Evolutionary conservation across 2,113 vertebrate genomes (phyloP).

Genomic region (Sinocyclocheilus anshuiensis): DNA sequence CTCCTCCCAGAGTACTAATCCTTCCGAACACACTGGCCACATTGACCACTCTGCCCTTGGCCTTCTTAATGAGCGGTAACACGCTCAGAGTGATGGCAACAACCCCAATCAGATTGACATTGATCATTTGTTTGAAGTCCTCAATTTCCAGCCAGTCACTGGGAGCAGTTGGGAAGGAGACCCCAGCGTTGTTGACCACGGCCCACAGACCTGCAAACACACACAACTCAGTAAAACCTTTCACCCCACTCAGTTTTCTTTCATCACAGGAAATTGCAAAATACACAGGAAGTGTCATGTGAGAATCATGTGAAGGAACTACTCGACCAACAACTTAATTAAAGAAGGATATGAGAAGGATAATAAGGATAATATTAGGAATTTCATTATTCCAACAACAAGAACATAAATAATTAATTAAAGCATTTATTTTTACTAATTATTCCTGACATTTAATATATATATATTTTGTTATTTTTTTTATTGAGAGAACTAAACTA

Average conservation of each 20-base stretch:
- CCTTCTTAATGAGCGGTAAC: slow-evolving; percentile 77
- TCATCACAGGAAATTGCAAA: background rate
- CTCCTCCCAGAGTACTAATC: slow-evolving; percentile 68
- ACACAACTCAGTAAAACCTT: background rate
- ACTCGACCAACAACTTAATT: background rate
- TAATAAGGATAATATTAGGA: background rate
- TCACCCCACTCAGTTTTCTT: background rate
- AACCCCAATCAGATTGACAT: slow-evolving; percentile 77
- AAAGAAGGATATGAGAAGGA: background rate
- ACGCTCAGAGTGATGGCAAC: slow-evolving; percentile 79
- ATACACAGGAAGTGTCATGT: background rate
- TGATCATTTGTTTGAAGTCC: slow-evolving; percentile 75
- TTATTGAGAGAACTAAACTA: no score
- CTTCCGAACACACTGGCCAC: slow-evolving; percentile 79
- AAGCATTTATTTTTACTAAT: background rate
- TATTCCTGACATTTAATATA: background rate
- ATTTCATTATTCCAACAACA: background rate
- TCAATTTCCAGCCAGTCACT: slow-evolving; percentile 77
- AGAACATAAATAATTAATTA: background rate
- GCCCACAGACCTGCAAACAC: slow-evolving; percentile 80
- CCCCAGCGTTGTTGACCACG: slow-evolving; percentile 83
- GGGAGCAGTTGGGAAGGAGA: slow-evolving; percentile 65
- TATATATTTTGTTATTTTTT: no score
- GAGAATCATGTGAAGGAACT: background rate
- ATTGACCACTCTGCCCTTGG: slow-evolving; percentile 78